phyloP scores from a whole-genome alignment of 2,113 vertebrate genomes.

The Oceanites oceanicus region DNA sequence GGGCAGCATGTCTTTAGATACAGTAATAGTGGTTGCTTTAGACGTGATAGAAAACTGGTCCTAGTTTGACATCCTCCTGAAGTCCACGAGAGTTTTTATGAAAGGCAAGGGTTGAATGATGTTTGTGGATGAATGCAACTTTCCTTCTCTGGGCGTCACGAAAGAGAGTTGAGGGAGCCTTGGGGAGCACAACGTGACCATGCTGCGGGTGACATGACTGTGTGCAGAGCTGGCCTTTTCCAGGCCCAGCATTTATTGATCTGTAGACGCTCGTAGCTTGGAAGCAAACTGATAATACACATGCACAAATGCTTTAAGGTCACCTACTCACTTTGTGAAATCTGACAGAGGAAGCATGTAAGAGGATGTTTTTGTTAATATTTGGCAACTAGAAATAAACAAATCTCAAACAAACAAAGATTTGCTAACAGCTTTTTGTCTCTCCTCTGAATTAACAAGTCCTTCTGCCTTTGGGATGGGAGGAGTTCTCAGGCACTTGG shows the following conservation, averaged over 20 bases:
- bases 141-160: not conserved
- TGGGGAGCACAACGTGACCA: not conserved
- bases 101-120: not conserved
- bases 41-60: not conserved
- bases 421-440: constrained; percentile 49
- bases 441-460: constrained; percentile 52
- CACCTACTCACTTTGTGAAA: constrained; percentile 15
- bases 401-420: constrained; percentile 45
- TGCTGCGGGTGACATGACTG: not conserved
- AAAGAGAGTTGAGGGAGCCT: not conserved
- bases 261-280: not conserved
- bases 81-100: not conserved
- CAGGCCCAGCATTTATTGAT: not conserved
- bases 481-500: not conserved
- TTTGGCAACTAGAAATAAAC: constrained; percentile 60
- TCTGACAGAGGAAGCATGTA: constrained; percentile 29
- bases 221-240: not conserved
- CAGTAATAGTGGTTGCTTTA: not conserved
- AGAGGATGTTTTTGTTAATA: constrained; percentile 56
- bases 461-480: not conserved
- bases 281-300: not conserved
- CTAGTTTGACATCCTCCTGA: not conserved
- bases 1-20: not conserved
- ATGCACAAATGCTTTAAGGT: constrained; percentile 41
- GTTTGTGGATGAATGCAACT: not conserved